A percentile compares a stretch with the other conserved stretches of the same genome.
phyloP scores from a whole-genome alignment of 2,888 invertebrate genomes.

The Adelphocoris suturalis region DNA sequence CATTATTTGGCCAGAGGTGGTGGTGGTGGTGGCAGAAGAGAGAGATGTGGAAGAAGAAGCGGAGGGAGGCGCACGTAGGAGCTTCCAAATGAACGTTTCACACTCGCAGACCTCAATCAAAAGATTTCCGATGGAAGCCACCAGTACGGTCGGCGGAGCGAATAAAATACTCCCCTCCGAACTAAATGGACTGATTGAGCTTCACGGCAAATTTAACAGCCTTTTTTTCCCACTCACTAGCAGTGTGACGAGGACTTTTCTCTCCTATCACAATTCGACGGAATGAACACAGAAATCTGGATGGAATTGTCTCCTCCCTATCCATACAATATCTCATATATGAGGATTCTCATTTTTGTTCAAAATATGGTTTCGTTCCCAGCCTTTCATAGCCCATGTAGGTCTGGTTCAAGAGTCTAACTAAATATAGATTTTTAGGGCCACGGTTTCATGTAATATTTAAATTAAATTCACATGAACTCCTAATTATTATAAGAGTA shows the following conservation, averaged over 20 bases:
- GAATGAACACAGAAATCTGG: constrained; percentile 5
- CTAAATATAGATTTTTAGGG: too few species aligned
- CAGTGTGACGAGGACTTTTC: constrained; percentile 3
- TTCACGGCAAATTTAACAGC: constrained; percentile 60
- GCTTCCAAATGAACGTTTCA: constrained; percentile 66
- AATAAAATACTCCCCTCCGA: constrained; percentile 38
- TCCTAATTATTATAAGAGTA: too few species aligned
- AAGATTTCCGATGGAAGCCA: constrained; percentile 66
- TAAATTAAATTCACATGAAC: too few species aligned
- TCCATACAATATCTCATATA: not conserved
- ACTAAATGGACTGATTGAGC: constrained; percentile 53
- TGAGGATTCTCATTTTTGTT: too few species aligned
- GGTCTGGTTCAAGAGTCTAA: too few species aligned
- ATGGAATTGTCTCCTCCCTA: not conserved
- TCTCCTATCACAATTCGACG: constrained; percentile 19
- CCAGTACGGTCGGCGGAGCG: constrained; percentile 39
- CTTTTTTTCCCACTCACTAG: constrained; percentile 12
- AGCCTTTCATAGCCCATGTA: too few species aligned
- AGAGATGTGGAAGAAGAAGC: not conserved
- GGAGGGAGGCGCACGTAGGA: constrained; percentile 39
- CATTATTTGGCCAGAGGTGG: constrained; percentile 57
- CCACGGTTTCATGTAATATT: too few species aligned
- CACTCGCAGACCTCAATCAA: constrained; percentile 69
- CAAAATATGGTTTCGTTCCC: too few species aligned
- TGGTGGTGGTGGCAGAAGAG: not conserved